Base-by-base conservation (phyloP, 2,113 vertebrate species). In the Tenebrosternarchus preto region DNA sequence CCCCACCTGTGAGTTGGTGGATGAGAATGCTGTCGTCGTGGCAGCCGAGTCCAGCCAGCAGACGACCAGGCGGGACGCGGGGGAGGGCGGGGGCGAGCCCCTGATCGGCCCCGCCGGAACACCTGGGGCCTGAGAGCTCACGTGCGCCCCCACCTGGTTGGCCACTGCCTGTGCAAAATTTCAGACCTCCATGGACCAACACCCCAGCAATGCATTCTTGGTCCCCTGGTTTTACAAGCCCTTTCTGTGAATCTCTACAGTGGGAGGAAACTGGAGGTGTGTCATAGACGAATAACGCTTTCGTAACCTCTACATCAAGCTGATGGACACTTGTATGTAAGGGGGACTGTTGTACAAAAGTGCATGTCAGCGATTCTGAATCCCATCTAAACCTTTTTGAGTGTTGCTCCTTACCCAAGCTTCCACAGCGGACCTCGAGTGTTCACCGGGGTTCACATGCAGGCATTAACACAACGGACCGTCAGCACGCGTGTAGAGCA, bases 71-170 rank as follows among this genome's bases (percentile, higher is more conserved):
- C 90, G 89, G 36, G 94, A 93, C 16, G 90, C 88, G 2, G 59
- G 0, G 1, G 94, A 96, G 0, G 91, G 94, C 0, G 88, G 86
- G 0, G 88, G 86, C 0, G 92, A 93, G 22, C 95, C 95, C 0
- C 95, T 98, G 8, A 95, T 97, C 87, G 94, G 89, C 67, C 93
- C 92, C 69, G 94, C 94, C 0, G 97, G 95, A 12, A 99, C 98
- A 24, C 97, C 98, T 0, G 98, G 98, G 5, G 97, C 97, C 82
- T 98, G 96, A 98, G 80, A 0, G 1, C 9, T 4, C 63, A 16
- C 43, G 15, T 25, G 46, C 39, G 2, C 2, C 39, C 6, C 39
- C 3, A 39, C 3, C 39, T 43, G 39, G 5, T 9, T 3, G 12
- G 43, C 43, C 11, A 46, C 43, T 15, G 25, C 59, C 8, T 46